A percentile compares a stretch with the other conserved stretches of the same genome.
Evolutionary conservation across 2,888 invertebrate genomes (phyloP).

Genomic region (Allolobophora icterica): DNA sequence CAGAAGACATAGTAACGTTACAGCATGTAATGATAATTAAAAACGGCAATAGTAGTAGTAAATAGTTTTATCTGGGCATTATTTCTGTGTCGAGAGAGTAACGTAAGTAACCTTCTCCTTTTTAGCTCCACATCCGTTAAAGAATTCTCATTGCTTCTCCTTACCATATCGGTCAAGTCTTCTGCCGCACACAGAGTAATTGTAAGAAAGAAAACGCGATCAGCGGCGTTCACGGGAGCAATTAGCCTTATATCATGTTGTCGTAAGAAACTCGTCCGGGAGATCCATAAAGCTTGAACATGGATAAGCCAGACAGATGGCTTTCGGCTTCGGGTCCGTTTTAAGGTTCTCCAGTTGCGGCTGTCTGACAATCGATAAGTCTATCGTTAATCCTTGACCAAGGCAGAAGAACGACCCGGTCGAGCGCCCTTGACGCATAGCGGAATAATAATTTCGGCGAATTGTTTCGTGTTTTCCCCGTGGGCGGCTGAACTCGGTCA

Average conservation of each 20-base stretch:
- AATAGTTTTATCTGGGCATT: too few species aligned
- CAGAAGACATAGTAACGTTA: too few species aligned
- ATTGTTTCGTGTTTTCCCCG: neutral
- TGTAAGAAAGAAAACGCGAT: neutral
- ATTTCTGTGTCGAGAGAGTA: neutral
- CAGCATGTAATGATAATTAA: too few species aligned
- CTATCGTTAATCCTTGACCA: neutral
- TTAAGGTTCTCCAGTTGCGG: neutral
- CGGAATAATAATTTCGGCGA: neutral
- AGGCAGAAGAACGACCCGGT: neutral
- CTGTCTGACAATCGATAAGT: neutral
- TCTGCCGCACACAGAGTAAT: neutral
- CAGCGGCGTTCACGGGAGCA: neutral
- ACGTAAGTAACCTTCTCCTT: neutral
- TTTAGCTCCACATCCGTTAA: neutral
- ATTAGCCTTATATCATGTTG: neutral
- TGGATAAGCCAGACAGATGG: neutral
- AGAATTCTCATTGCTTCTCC: neutral
- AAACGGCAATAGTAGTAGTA: too few species aligned
- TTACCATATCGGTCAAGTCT: neutral
- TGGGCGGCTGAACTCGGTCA: too few species aligned
- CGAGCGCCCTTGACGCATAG: neutral
- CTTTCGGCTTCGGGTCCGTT: neutral
- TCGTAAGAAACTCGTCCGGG: neutral
- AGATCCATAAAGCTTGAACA: neutral